These are phyloP conservation scores for Campoletis raptor DNA, from an alignment of 2,888 invertebrate genomes.

Conservation along the genomic window DNA sequence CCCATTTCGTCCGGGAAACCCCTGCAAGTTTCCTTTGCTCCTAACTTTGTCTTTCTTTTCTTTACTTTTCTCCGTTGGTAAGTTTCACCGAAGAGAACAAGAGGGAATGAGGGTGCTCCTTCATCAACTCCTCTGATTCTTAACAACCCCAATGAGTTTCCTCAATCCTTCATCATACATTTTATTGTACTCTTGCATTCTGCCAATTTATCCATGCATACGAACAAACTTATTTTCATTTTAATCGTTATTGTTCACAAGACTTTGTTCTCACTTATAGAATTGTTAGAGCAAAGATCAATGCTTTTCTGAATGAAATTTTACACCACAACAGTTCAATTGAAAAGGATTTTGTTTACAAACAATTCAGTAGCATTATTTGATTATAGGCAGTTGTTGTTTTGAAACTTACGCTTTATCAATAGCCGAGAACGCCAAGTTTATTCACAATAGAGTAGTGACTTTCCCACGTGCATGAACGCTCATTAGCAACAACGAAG, in stretches of 20 bases:
- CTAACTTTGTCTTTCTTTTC: constrained; percentile 1
- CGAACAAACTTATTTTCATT: not conserved
- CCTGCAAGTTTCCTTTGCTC: constrained; percentile 29
- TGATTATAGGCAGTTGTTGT: constrained; percentile 3
- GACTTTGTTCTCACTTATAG: not conserved
- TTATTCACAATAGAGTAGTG: not conserved
- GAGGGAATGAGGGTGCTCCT: not conserved
- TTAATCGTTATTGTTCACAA: not conserved
- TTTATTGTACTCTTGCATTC: not conserved
- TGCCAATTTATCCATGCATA: not conserved
- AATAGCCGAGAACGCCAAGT: constrained; percentile 8
- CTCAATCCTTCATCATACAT: not conserved
- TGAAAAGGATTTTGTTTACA: not conserved
- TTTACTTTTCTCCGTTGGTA: constrained; percentile 19
- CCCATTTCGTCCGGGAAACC: not conserved
- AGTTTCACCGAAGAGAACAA: constrained; percentile 16
- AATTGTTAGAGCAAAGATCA: not conserved
- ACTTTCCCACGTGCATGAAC: not conserved
- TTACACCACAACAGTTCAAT: not conserved
- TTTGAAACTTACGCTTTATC: not conserved
- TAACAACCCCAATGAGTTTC: constrained; percentile 23
- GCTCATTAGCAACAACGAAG: not conserved
- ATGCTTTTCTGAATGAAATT: not conserved
- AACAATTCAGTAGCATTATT: not conserved
- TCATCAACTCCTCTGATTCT: constrained; percentile 17